phyloP scores from a whole-genome alignment of 2,797 vertebrate genomes.

The Xerus rutilus region DNA sequence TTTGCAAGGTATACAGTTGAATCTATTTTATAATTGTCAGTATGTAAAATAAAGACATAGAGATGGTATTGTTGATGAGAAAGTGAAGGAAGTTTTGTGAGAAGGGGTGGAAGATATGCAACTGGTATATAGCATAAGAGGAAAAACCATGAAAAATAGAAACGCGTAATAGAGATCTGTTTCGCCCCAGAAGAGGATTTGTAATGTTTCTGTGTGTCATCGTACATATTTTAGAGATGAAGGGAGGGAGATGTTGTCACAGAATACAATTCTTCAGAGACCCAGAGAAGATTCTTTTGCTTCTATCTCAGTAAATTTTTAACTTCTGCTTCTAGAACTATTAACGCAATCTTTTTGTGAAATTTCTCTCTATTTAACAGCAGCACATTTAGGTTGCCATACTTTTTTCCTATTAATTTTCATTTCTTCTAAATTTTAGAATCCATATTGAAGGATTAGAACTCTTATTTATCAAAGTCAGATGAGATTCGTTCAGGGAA shows the following conservation, averaged over 20 bases:
- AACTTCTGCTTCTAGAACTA: not conserved
- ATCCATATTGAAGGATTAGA: not conserved
- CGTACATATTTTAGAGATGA: constrained; percentile 3
- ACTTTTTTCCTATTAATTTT: constrained; percentile 41
- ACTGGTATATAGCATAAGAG: not conserved
- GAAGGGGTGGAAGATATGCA: not conserved
- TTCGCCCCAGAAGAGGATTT: not conserved
- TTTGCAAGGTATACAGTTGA: not conserved
- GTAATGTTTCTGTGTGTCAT: not conserved
- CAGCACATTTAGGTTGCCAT: not conserved
- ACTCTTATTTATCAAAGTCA: constrained; percentile 20
- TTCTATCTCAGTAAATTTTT: not conserved
- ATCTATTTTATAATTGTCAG: not conserved
- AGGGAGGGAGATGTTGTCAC: not conserved
- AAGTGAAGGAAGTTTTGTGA: constrained; percentile 24
- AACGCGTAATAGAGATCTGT: not conserved
- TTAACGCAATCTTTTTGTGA: not conserved
- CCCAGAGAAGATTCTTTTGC: not conserved
- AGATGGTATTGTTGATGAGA: not conserved
- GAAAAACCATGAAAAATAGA: not conserved
- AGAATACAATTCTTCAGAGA: not conserved
- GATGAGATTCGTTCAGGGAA: not conserved
- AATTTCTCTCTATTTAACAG: constrained; percentile 18
- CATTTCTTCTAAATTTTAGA: constrained; percentile 40
- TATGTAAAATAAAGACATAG: not conserved